Evolutionary conservation across 2,888 invertebrate genomes (phyloP), one percentile per base, ranked within the genome.

Genomic region (Meteorus colon): DNA sequence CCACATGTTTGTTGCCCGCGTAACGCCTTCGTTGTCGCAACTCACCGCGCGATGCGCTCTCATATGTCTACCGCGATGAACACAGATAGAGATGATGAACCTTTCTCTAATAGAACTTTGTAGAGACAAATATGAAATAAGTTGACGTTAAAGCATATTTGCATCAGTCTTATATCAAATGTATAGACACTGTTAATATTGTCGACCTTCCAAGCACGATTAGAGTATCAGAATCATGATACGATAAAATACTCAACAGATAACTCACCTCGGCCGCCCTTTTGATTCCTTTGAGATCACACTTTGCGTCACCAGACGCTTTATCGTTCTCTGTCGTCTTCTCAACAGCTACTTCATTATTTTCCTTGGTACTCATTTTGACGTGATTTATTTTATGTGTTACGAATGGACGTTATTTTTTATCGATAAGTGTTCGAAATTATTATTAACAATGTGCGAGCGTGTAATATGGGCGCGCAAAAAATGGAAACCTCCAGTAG

Each of bases 331-430:
- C 95, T 90, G 93, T 93, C 89, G 93, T 92, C 93, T 95, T 95
- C 91, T 95, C 95, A 84, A 95, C 95, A 87, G 95, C 95, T 91
- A 95, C 95, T 92, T 96, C 95, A 91, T 94, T 95, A 92, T 95
- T 95, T 91, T 95, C 95, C 91, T 94, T 94, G 91, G 94, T 92
- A 93, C 95, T 95, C 95, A 95, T 95, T 92, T 92, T 91, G 88
- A 87, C 41, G 75, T 76, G 41, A 14, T 41, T 48, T 62, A 41
- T 19, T 19, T 19, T 19, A 1, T 55, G 19, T 55, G 4, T 72
- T 65, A 69, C 63, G 41, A 62, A 73, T 10, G 55, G 4, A 55
- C 8, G 8, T 48, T 16, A 3, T 19, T n/a, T 19, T n/a, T 67
- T 77, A 74, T 73, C 34, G 41, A 74, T 71, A 70, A 71, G 62